phyloP scores from a whole-genome alignment of 2,888 invertebrate genomes.

The Chesias legatella region DNA sequence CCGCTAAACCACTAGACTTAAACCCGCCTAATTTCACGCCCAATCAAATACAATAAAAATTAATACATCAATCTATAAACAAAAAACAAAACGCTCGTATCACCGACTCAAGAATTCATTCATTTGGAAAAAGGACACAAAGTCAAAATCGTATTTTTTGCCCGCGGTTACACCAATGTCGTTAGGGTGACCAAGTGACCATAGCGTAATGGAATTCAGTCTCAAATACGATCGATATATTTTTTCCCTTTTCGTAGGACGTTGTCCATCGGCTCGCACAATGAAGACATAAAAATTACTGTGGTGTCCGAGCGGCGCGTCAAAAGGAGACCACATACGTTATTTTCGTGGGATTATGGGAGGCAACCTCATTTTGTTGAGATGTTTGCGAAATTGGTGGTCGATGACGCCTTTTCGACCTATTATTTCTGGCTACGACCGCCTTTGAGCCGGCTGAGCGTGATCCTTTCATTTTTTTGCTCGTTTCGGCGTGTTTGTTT shows the following conservation, averaged over 20 bases:
- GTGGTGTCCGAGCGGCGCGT: conserved; percentile 55
- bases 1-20: conserved; percentile 62
- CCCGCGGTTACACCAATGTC: conserved; percentile 66
- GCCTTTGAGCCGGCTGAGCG: conserved; percentile 59
- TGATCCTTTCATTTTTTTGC: conserved; percentile 49
- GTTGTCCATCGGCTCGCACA: conserved; percentile 60
- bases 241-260: conserved; percentile 45
- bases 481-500: conserved; percentile 71
- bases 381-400: conserved; percentile 72
- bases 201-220: conserved; percentile 58
- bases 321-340: conserved; percentile 73
- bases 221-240: conserved; percentile 50
- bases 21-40: conserved; percentile 72
- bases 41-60: conserved; percentile 72
- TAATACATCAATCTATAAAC: conserved; percentile 63
- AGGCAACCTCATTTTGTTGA: conserved; percentile 47
- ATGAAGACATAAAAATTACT: conserved; percentile 79
- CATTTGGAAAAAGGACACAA: conserved; percentile 55
- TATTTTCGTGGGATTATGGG: conserved; percentile 59
- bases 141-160: conserved; percentile 62
- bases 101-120: conserved; percentile 40
- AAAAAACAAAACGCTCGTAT: conserved; percentile 55
- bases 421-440: conserved; percentile 67
- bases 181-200: conserved; percentile 61
- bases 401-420: conserved; percentile 72